Evolutionary conservation across 2,888 invertebrate genomes (phyloP).

Genomic region (Rhogogaster chlorosoma): DNA sequence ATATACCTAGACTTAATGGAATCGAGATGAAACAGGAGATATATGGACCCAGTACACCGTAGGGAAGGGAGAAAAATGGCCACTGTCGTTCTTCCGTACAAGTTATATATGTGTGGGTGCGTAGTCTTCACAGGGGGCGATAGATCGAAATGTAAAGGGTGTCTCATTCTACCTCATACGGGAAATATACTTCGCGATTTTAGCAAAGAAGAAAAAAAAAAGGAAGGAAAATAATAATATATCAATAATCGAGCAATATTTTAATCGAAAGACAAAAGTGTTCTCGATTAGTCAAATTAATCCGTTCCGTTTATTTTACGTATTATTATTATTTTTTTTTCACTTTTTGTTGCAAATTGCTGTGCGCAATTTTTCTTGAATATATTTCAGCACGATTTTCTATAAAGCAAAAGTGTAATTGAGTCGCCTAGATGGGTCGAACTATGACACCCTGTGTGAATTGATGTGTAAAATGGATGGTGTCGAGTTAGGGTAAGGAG

Average conservation of each 20-base stretch:
- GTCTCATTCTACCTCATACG: not conserved
- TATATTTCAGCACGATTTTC: not conserved
- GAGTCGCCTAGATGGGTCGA: not conserved
- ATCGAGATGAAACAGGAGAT: constrained; percentile 14
- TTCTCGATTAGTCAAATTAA: not conserved
- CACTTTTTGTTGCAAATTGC: not conserved
- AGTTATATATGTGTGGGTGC: not conserved
- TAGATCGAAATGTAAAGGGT: not conserved
- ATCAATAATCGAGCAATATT: not conserved
- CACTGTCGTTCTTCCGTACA: not conserved
- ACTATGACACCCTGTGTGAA: not conserved
- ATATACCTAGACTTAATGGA: constrained; percentile 22
- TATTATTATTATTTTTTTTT: not conserved
- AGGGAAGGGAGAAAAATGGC: not conserved
- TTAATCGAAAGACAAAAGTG: not conserved
- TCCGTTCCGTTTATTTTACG: not conserved
- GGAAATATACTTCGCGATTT: not conserved
- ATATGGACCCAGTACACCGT: not conserved
- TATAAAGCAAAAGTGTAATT: not conserved
- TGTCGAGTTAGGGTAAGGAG: constrained; percentile 10
- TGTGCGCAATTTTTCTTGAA: not conserved
- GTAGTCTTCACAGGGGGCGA: not conserved
- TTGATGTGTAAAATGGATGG: not conserved
- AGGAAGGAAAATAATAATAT: not conserved
- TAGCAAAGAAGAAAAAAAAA: not conserved